Percentiles rank a stretch among this genome's conserved stretches.
phyloP scores from a whole-genome alignment of 2,797 vertebrate genomes.

The Smutsia temminckii region DNA sequence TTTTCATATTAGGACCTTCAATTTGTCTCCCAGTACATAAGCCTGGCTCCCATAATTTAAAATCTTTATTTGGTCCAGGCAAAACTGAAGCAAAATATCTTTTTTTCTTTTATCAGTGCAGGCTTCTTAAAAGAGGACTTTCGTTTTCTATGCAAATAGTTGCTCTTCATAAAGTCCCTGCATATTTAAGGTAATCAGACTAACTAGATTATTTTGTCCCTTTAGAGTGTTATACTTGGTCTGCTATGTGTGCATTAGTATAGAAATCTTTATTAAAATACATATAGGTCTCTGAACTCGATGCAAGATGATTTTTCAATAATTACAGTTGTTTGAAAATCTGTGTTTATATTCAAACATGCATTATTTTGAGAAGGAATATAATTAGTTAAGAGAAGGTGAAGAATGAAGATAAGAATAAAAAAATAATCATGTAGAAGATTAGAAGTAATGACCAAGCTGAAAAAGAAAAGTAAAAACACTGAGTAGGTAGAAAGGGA shows the following conservation, averaged over 20 bases:
- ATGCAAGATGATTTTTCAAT: neutral
- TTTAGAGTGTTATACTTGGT: neutral
- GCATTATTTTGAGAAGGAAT: neutral
- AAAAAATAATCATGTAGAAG: conserved; percentile 46
- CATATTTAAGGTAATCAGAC: neutral
- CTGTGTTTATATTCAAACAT: neutral
- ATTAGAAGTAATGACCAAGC: neutral
- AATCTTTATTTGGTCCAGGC: conserved; percentile 29
- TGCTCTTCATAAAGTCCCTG: neutral
- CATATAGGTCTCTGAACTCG: neutral
- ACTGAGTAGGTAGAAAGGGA: neutral
- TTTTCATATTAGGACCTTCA: conserved; percentile 58
- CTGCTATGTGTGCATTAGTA: neutral
- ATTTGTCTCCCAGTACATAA: conserved; percentile 35
- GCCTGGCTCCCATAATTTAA: conserved; percentile 5
- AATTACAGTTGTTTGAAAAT: conserved; percentile 43
- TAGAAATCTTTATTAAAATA: neutral
- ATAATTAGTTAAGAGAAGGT: neutral
- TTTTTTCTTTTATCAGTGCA: neutral
- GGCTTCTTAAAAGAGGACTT: conserved; percentile 14
- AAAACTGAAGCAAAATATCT: conserved; percentile 40
- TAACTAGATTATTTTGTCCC: neutral
- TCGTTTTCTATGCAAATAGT: conserved; percentile 20
- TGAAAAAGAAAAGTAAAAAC: neutral
- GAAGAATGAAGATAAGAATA: conserved; percentile 12